Conservation (phyloP, 2,797 vertebrate species). For the Clarias pachynema region DNA sequence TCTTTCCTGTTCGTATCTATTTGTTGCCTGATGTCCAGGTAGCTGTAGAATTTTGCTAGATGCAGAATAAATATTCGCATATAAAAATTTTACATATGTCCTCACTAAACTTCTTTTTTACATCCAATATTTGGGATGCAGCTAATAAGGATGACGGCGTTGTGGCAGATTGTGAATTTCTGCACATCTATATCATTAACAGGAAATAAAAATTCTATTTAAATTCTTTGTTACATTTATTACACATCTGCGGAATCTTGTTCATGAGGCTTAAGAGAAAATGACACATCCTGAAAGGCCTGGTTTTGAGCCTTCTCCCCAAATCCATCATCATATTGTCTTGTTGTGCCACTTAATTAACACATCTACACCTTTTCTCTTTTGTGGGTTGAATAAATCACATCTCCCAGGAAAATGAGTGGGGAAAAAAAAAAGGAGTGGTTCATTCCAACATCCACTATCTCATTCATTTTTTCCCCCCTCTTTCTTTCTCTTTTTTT, state of each 20-base stretch:
- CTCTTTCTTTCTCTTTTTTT: slow-evolving; percentile 24
- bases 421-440: slow-evolving; percentile 50
- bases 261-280: slow-evolving; percentile 3
- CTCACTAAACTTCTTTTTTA: background rate
- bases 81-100: background rate
- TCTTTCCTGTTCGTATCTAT: background rate
- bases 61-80: background rate
- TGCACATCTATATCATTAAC: background rate
- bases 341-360: slow-evolving; percentile 39
- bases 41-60: background rate
- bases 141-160: background rate
- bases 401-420: slow-evolving; percentile 5
- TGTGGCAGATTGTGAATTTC: background rate
- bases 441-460: slow-evolving; percentile 65
- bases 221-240: background rate
- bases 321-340: slow-evolving; percentile 20
- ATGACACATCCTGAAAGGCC: slow-evolving; percentile 3
- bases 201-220: background rate
- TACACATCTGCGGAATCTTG: slow-evolving; percentile 28
- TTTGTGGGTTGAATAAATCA: slow-evolving; percentile 23
- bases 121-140: background rate
- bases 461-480: slow-evolving; percentile 67
- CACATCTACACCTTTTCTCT: slow-evolving; percentile 1
- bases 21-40: background rate
- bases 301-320: slow-evolving; percentile 16